phyloP scores from a whole-genome alignment of 2,888 invertebrate species.

The Capitulum mitella region DNA sequence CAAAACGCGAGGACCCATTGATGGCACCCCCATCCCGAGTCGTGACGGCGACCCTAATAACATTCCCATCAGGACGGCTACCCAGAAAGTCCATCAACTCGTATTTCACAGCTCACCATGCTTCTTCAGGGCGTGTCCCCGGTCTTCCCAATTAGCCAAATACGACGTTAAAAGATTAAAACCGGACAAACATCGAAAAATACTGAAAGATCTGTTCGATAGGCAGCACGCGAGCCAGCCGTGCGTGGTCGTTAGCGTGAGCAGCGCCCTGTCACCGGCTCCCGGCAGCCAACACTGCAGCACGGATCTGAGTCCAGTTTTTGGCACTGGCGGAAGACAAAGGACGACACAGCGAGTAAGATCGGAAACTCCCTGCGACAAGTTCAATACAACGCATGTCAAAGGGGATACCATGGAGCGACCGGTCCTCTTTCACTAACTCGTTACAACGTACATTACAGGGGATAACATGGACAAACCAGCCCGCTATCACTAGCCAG shows the following conservation, averaged over 20 bases:
- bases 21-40: background rate
- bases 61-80: background rate
- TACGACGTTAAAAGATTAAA: slow-evolving; percentile 23
- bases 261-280: too few relatives aligned
- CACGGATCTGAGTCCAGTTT: too few relatives aligned
- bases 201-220: background rate
- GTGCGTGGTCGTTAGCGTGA: background rate
- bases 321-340: too few relatives aligned
- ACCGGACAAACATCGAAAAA: slow-evolving; percentile 12
- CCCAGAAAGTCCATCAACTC: background rate
- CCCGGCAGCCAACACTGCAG: too few relatives aligned
- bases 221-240: background rate
- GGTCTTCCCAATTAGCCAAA: slow-evolving; percentile 18
- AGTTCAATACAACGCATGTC: too few relatives aligned
- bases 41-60: background rate
- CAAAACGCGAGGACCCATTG: slow-evolving; percentile 5
- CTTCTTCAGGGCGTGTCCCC: slow-evolving; percentile 22
- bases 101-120: background rate
- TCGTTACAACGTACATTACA: too few relatives aligned
- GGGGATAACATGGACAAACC: too few relatives aligned
- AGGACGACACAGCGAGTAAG: too few relatives aligned
- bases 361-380: too few relatives aligned
- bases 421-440: too few relatives aligned
- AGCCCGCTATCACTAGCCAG: too few relatives aligned
- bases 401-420: too few relatives aligned